These are phyloP conservation scores for Ectemnius continuus DNA, from an alignment of 2,888 invertebrate genomes.

Conservation along the genomic window DNA sequence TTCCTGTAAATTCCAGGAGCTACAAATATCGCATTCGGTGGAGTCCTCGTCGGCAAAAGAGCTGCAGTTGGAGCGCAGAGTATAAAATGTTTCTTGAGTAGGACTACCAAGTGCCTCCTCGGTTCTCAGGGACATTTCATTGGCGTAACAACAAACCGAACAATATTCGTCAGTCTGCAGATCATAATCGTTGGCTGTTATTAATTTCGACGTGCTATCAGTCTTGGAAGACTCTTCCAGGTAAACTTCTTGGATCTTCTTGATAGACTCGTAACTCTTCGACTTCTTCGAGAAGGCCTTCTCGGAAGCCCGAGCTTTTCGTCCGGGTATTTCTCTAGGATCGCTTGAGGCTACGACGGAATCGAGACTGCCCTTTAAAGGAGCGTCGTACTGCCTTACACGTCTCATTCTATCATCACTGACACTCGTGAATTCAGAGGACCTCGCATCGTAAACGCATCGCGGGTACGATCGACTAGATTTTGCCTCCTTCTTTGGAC, in stretches of 20 bases:
- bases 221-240: slow-evolving; percentile 64
- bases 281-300: slow-evolving; percentile 70
- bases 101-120: slow-evolving; percentile 52
- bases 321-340: slow-evolving; percentile 39
- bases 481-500: slow-evolving; percentile 30
- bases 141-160: slow-evolving; percentile 71
- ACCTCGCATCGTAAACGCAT: slow-evolving; percentile 13
- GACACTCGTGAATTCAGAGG: slow-evolving; percentile 23
- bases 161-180: slow-evolving; percentile 71
- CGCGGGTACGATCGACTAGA: slow-evolving; percentile 22
- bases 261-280: slow-evolving; percentile 75
- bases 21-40: slow-evolving; percentile 75
- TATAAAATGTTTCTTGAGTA: slow-evolving; percentile 68
- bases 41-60: slow-evolving; percentile 73
- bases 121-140: slow-evolving; percentile 55
- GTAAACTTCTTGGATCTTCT: slow-evolving; percentile 63
- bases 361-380: slow-evolving; percentile 57
- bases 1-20: slow-evolving; percentile 69
- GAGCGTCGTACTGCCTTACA: slow-evolving; percentile 36
- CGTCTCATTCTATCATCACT: slow-evolving; percentile 40
- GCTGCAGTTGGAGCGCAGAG: slow-evolving; percentile 69
- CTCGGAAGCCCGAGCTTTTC: slow-evolving; percentile 48
- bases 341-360: slow-evolving; percentile 52
- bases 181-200: slow-evolving; percentile 66
- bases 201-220: slow-evolving; percentile 62